Evolutionary conservation across 2,888 invertebrate species (phyloP).

Genomic region (Hydriomena furcata): DNA sequence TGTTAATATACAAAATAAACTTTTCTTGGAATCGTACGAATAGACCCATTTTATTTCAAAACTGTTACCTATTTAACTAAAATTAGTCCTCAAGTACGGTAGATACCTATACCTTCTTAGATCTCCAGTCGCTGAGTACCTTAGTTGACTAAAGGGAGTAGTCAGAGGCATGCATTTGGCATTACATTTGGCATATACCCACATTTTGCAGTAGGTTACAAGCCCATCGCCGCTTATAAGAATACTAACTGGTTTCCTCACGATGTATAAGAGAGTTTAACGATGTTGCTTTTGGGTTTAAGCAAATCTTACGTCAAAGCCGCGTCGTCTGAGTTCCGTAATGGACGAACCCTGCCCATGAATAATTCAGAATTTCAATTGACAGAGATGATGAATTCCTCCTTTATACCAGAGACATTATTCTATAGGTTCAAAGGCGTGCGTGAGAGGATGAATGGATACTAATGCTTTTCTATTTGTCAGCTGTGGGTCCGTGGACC

Average conservation of each 20-base stretch:
- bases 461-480: conserved; percentile 38
- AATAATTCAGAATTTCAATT: conserved; percentile 41
- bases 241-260: no score
- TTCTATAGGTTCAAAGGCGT: conserved; percentile 28
- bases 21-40: conserved; percentile 52
- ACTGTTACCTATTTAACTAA: no score
- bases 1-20: conserved; percentile 76
- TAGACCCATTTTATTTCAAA: background rate
- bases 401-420: conserved; percentile 12
- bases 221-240: no score
- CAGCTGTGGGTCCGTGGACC: conserved; percentile 14
- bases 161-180: no score
- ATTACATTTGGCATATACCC: no score
- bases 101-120: no score
- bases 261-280: no score
- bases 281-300: no score
- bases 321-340: conserved; percentile 3
- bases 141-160: no score
- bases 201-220: no score
- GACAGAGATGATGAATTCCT: conserved; percentile 23
- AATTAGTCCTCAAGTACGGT: no score
- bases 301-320: conserved; percentile 1
- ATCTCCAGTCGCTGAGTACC: no score
- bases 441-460: conserved; percentile 57
- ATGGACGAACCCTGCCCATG: conserved; percentile 37